Evolutionary conservation across 1,140 invertebrate species (phyloP).

Genomic region (Ridgeia piscesae): DNA sequence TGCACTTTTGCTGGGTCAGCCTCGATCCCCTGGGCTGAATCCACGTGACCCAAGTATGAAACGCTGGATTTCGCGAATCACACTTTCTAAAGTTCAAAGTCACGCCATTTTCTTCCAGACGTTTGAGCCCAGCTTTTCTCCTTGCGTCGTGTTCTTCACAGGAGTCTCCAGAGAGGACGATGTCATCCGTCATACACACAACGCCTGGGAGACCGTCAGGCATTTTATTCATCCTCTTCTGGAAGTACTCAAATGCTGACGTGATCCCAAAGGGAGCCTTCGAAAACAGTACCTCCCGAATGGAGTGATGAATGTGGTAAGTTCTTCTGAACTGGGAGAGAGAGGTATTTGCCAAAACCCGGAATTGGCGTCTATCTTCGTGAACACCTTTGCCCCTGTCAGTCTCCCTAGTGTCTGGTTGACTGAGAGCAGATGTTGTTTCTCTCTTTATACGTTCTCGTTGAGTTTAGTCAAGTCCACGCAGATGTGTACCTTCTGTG

Average conservation of each 20-base stretch:
- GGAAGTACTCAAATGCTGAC: constrained; percentile 30
- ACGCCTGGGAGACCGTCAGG: constrained; percentile 1
- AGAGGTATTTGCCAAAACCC: constrained; percentile 48
- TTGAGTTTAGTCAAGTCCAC: constrained; percentile 26
- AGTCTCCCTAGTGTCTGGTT: constrained; percentile 38
- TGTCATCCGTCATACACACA: background rate
- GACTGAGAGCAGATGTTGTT: constrained; percentile 23
- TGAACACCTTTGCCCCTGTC: constrained; percentile 52
- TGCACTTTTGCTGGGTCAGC: constrained; percentile 38
- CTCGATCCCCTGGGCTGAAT: constrained; percentile 14
- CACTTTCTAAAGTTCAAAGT: constrained; percentile 49
- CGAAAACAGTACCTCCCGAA: constrained; percentile 30
- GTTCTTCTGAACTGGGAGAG: constrained; percentile 22
- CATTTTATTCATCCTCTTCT: constrained; percentile 11
- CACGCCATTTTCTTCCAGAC: constrained; percentile 33
- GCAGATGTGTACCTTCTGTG: constrained; percentile 21
- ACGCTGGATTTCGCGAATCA: constrained; percentile 34
- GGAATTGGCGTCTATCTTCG: constrained; percentile 57
- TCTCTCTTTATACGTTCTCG: constrained; percentile 22
- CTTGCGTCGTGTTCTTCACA: constrained; percentile 29
- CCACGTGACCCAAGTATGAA: background rate
- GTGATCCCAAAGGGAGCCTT: constrained; percentile 34
- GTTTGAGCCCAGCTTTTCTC: constrained; percentile 34
- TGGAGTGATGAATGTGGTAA: constrained; percentile 36
- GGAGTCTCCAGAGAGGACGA: constrained; percentile 27